Evolutionary conservation across 2,113 vertebrate species (phyloP).

Genomic region (Phrynosoma platyrhinos): DNA sequence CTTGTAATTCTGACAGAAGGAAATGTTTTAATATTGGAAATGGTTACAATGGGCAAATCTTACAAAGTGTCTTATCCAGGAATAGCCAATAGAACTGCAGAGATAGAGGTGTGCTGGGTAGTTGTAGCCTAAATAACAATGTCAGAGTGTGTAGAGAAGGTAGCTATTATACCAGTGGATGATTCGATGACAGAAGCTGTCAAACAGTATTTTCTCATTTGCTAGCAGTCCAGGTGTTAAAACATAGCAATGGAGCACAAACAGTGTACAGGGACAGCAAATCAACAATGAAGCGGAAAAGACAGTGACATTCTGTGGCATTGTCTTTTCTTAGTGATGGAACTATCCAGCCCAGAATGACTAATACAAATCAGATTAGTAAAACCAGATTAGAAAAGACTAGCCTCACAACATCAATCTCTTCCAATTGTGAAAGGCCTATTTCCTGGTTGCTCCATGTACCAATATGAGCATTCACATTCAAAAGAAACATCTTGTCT

Average conservation of each 20-base stretch:
- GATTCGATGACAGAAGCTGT: slow-evolving; percentile 52
- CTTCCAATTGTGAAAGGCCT: not conserved
- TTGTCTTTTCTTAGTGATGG: slow-evolving; percentile 60
- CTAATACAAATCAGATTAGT: slow-evolving; percentile 51
- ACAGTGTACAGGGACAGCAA: slow-evolving; percentile 57
- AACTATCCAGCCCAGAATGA: slow-evolving; percentile 58
- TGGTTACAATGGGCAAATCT: not conserved
- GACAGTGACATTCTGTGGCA: slow-evolving; percentile 64
- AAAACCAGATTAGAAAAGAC: slow-evolving; percentile 41
- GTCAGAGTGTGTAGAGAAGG: not conserved
- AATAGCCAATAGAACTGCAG: not conserved
- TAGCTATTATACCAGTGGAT: slow-evolving; percentile 40
- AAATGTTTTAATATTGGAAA: not conserved
- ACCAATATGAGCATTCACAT: slow-evolving; percentile 2
- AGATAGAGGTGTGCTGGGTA: not conserved
- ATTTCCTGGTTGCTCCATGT: slow-evolving; percentile 27
- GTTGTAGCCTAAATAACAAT: not conserved
- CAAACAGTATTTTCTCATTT: slow-evolving; percentile 62
- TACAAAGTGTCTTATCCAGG: not conserved
- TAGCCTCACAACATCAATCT: not conserved
- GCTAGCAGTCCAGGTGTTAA: slow-evolving; percentile 66
- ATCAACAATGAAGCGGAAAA: slow-evolving; percentile 71
- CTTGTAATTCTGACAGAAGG: not conserved
- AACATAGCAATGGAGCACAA: slow-evolving; percentile 61
- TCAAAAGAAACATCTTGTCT: not conserved